These are phyloP conservation scores for Aphyosemion australe DNA, from an alignment of 2,113 vertebrate genomes.

Conservation along the genomic window DNA sequence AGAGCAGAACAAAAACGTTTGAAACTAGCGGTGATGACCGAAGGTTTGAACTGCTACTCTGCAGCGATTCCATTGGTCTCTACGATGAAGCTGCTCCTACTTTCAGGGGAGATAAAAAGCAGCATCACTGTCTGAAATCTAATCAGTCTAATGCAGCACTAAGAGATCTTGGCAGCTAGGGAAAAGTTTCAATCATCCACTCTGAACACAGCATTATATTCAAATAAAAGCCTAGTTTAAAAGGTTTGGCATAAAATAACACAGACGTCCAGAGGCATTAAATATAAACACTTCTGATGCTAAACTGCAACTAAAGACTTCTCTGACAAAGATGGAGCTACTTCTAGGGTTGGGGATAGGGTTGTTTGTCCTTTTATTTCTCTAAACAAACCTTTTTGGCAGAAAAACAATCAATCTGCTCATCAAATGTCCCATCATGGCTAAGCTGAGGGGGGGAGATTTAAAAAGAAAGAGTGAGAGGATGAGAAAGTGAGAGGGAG, in stretches of 20 bases:
- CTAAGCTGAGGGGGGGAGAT: conserved; percentile 79
- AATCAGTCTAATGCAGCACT: conserved; percentile 11
- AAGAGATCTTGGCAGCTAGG: conserved; percentile 11
- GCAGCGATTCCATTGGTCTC: no score
- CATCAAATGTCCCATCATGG: conserved; percentile 79
- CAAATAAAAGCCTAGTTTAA: background rate
- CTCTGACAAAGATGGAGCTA: background rate
- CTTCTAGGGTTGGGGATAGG: conserved; percentile 29
- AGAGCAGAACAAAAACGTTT: background rate
- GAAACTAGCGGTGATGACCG: no score
- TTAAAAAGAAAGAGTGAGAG: conserved; percentile 39
- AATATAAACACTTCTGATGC: background rate
- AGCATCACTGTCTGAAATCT: conserved; percentile 10
- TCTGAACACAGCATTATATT: conserved; percentile 1
- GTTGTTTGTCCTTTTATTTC: conserved; percentile 6
- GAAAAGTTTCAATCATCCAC: background rate
- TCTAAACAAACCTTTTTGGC: conserved; percentile 85
- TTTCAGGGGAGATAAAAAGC: background rate
- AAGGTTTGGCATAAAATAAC: background rate
- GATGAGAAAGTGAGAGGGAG: conserved; percentile 25
- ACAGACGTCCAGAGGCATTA: background rate
- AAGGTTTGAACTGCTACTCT: no score
- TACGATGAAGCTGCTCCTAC: conserved; percentile 10
- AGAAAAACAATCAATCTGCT: conserved; percentile 84
- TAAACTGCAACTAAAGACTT: conserved; percentile 1